These are phyloP conservation scores for Potamilus streckersoni DNA, from an alignment of 1,140 invertebrate species.

Conservation along the genomic window DNA sequence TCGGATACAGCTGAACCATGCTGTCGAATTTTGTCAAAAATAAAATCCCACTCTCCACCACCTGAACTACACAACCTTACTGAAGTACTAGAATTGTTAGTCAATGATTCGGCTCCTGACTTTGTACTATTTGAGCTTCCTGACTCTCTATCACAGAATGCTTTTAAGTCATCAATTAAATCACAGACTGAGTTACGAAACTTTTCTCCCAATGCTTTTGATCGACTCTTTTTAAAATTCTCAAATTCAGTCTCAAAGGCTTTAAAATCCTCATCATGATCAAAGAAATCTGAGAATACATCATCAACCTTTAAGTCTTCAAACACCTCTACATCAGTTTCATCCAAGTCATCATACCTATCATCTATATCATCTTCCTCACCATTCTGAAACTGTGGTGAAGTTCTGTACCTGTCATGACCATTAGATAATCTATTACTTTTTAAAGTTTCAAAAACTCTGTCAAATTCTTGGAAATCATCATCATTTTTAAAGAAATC, in stretches of 20 bases:
- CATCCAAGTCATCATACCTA: constrained; percentile 27
- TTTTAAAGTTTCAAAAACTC: constrained; percentile 61
- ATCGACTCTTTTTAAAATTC: constrained; percentile 52
- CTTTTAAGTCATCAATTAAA: constrained; percentile 57
- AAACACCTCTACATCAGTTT: constrained; percentile 25
- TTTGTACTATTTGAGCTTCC: constrained; percentile 21
- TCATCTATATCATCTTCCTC: constrained; percentile 31
- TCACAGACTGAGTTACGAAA: constrained; percentile 56
- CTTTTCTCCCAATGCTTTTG: constrained; percentile 41
- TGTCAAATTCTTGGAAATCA: constrained; percentile 61
- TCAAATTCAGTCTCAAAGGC: constrained; percentile 61
- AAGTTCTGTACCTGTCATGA: constrained; percentile 36
- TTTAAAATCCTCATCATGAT: constrained; percentile 61
- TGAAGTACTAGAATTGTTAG: constrained; percentile 11
- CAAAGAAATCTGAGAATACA: constrained; percentile 59
- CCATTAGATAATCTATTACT: constrained; percentile 49
- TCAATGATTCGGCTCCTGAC: not conserved
- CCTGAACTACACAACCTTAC: constrained; percentile 48
- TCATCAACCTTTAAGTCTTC: constrained; percentile 44
- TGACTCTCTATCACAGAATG: constrained; percentile 55
- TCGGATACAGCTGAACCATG: not conserved
- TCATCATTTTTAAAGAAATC: constrained; percentile 62
- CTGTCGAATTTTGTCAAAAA: constrained; percentile 50
- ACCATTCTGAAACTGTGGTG: constrained; percentile 32
- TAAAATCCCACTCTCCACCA: constrained; percentile 59